phyloP scores from a whole-genome alignment of 2,113 vertebrate genomes.

The Otolemur garnettii region DNA sequence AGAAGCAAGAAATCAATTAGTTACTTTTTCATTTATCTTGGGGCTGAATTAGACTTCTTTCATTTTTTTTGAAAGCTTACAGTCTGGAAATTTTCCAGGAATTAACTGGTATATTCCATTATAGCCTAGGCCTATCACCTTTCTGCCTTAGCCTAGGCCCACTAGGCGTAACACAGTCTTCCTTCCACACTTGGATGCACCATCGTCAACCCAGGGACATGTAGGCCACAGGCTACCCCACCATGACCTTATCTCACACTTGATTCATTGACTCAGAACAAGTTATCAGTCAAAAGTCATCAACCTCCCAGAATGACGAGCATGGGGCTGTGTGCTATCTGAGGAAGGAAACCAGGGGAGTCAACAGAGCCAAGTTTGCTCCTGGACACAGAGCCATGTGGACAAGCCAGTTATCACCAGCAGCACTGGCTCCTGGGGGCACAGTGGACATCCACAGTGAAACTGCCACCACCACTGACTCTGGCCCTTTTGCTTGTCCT shows the following conservation, averaged over 20 bases:
- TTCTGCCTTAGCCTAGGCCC: too few relatives aligned
- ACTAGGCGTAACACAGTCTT: background rate
- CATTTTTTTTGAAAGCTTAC: too few relatives aligned
- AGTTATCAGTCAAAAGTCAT: background rate
- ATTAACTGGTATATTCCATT: too few relatives aligned
- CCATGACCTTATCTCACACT: background rate
- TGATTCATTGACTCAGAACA: background rate
- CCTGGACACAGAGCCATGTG: too few relatives aligned
- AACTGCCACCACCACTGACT: background rate
- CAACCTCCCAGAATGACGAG: background rate
- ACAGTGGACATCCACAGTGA: background rate
- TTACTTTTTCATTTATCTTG: too few relatives aligned
- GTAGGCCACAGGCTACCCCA: background rate
- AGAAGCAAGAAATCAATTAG: too few relatives aligned
- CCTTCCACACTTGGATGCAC: too few relatives aligned
- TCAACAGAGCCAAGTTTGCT: background rate
- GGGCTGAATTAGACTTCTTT: too few relatives aligned
- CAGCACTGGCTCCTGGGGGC: too few relatives aligned
- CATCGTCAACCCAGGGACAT: background rate
- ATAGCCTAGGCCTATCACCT: too few relatives aligned
- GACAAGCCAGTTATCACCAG: too few relatives aligned
- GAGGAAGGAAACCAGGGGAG: background rate
- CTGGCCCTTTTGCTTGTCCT: background rate
- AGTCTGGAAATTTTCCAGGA: too few relatives aligned
- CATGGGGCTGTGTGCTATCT: accelerated